phyloP scores from a whole-genome alignment of 1,140 invertebrate genomes.

The Aphaenogaster ashmeadi region DNA sequence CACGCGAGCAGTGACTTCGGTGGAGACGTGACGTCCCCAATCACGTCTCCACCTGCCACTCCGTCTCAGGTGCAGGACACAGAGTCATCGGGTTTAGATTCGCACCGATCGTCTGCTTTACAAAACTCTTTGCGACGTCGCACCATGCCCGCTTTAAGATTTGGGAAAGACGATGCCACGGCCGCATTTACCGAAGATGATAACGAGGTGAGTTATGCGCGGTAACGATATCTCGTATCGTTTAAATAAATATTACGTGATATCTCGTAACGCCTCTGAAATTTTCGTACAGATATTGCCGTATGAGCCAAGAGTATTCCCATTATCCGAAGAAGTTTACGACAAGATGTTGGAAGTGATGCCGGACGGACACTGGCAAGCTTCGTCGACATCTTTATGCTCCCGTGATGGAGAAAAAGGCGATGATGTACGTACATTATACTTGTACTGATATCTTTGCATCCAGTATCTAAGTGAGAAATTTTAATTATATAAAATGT shows the following conservation, averaged over 20 bases:
- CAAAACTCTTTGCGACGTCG: slow-evolving; percentile 86
- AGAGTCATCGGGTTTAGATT: slow-evolving; percentile 79
- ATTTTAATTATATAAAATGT: slow-evolving; percentile 68
- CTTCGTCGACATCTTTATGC: slow-evolving; percentile 88
- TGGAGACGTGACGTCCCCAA: slow-evolving; percentile 86
- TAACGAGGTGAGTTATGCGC: slow-evolving; percentile 80
- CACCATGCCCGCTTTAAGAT: slow-evolving; percentile 85
- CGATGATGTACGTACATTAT: slow-evolving; percentile 79
- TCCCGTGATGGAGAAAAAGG: slow-evolving; percentile 87
- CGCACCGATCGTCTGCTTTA: slow-evolving; percentile 78
- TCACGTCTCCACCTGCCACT: slow-evolving; percentile 89
- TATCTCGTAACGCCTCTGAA: not conserved
- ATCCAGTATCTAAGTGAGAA: slow-evolving; percentile 71
- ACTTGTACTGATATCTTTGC: slow-evolving; percentile 61
- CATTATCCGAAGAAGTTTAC: slow-evolving; percentile 91
- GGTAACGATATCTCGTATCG: slow-evolving; percentile 21
- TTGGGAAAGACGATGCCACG: slow-evolving; percentile 82
- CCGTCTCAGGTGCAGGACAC: slow-evolving; percentile 84
- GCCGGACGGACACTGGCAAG: slow-evolving; percentile 89
- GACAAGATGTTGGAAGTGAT: slow-evolving; percentile 91
- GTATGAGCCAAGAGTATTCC: slow-evolving; percentile 92
- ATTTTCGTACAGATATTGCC: slow-evolving; percentile 86
- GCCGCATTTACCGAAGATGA: slow-evolving; percentile 84
- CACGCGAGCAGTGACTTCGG: slow-evolving; percentile 85
- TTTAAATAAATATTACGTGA: slow-evolving; percentile 16